Base-by-base conservation (phyloP, 2,888 invertebrate species). In the Pterostichus madidus region DNA sequence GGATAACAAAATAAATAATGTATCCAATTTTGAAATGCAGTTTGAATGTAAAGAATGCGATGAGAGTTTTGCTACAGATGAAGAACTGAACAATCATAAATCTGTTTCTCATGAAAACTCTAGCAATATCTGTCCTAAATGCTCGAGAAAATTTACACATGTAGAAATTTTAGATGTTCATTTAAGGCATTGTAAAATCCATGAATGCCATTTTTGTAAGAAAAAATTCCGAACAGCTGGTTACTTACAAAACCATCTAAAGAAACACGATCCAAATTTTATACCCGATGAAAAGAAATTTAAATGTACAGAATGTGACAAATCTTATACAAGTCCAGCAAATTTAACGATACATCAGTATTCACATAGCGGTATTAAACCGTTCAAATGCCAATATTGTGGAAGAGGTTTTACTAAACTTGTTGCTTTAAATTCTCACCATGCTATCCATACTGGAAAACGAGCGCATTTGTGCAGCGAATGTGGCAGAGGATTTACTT, bases 321-420 rank as follows among this genome's bases (percentile, higher is more conserved):
- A 85, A 76, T 46, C 80, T 17, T 85, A 85, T 49, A 85, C 85
- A 7, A 85, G 84, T 83, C 80, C 84, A 61, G 80, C 84, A 5
- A 85, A 85, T 83, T 46, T 85, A 49, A 75, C 81, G 24, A 84
- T 84, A 17, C 85, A 85, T 17, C 84, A 76, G 44, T 85, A 85
- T 49, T 83, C 84, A 61, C 86, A 86, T 77, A 87, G 85, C 0
- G 87, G 87, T 5, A 86, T 86, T 53, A 85, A 84, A 6, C 90
- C 90, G 0, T 90, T 86, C 81, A 10, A 80, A 39, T 85, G 85
- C 35, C 53, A 85, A 52, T 73, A 80, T 52, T 85, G 85, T 52
- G 84, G 82, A 1, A 84, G 83, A 56, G 82, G 84, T 3, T 85
- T 85, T 68, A 84, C 85, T 13, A 84, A 85, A 10, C 88, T 88